Conservation (phyloP, 1,140 invertebrate species). For the Lordiphosa mommai region DNA sequence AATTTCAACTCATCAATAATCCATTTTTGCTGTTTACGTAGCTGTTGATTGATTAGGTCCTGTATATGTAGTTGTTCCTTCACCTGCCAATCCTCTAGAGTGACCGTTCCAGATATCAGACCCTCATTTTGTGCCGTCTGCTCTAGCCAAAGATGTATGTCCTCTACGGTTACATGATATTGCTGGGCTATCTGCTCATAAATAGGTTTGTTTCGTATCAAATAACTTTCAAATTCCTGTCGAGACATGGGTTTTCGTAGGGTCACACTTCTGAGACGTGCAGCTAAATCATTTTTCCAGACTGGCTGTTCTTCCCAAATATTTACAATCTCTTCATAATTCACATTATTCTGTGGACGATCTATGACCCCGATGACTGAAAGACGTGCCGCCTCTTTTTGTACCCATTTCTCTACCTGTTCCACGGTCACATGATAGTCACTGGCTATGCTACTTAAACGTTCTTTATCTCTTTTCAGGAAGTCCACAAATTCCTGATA, state of each 20-base stretch:
- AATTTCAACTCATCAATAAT: constrained; percentile 61
- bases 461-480: constrained; percentile 58
- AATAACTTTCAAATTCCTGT: constrained; percentile 60
- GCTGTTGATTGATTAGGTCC: constrained; percentile 55
- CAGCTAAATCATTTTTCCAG: constrained; percentile 48
- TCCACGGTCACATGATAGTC: constrained; percentile 76
- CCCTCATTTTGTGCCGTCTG: constrained; percentile 43
- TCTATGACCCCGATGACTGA: constrained; percentile 61
- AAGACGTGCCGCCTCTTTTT: constrained; percentile 62
- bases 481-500: constrained; percentile 65
- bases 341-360: constrained; percentile 42
- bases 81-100: constrained; percentile 50
- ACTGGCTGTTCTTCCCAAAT: constrained; percentile 27
- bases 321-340: constrained; percentile 44
- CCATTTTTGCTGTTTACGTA: constrained; percentile 60
- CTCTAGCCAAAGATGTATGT: constrained; percentile 58
- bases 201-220: constrained; percentile 38
- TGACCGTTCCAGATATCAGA: constrained; percentile 33
- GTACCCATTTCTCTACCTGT: constrained; percentile 72
- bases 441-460: constrained; percentile 51
- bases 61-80: constrained; percentile 54
- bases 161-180: constrained; percentile 63
- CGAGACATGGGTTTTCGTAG: constrained; percentile 43
- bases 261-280: constrained; percentile 43
- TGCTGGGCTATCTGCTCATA: constrained; percentile 57